Conservation (phyloP, 2,113 vertebrate genomes). For the Microtus montanus region DNA sequence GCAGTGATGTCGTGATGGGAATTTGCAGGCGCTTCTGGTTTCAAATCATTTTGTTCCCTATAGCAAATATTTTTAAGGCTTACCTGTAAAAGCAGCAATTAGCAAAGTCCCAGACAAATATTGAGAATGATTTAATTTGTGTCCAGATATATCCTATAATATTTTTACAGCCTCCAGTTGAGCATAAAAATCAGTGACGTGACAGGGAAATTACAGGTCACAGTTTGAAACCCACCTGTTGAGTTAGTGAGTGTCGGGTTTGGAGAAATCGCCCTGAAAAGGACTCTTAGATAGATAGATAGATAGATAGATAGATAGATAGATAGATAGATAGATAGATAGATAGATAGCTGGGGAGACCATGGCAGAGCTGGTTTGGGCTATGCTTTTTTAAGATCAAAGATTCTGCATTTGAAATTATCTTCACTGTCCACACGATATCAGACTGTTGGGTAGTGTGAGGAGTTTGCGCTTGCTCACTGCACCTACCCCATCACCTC, state of each 20-base stretch:
- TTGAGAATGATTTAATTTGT: constrained; percentile 48
- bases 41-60: not conserved
- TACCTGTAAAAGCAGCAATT: constrained; percentile 20
- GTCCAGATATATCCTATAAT: constrained; percentile 31
- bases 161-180: constrained; percentile 43
- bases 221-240: constrained; percentile 63
- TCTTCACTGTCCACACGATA: constrained; percentile 41
- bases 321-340: not conserved
- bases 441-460: constrained; percentile 22
- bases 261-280: constrained; percentile 61
- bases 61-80: constrained; percentile 5
- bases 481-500: not conserved
- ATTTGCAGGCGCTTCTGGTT: not conserved
- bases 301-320: not conserved
- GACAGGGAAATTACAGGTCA: constrained; percentile 63
- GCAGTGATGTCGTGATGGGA: constrained; percentile 37
- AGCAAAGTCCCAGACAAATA: constrained; percentile 24
- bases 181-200: constrained; percentile 63
- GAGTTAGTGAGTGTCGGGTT: constrained; percentile 61
- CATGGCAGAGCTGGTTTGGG: constrained; percentile 32
- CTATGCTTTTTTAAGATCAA: constrained; percentile 24
- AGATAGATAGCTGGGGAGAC: not conserved
- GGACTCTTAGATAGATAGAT: constrained; percentile 13
- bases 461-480: constrained; percentile 31
- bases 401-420: constrained; percentile 45